These are phyloP conservation scores for Chaetophractus vellerosus DNA, from an alignment of 2,797 vertebrate genomes.

Conservation along the genomic window DNA sequence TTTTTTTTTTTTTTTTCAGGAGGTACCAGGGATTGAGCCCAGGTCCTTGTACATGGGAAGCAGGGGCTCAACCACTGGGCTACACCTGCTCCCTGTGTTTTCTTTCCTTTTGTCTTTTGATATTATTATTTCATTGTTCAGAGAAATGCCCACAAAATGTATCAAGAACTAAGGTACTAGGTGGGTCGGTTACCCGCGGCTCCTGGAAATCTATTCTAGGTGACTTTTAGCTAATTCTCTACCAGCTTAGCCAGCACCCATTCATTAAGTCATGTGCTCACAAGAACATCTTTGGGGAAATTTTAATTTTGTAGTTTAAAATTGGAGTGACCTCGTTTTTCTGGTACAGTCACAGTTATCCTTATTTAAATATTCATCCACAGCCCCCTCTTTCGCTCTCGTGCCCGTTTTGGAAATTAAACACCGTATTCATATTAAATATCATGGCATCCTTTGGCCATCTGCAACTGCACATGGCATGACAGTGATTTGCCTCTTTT, in stretches of 20 bases:
- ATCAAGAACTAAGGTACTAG: neutral
- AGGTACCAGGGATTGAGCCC: too few species aligned
- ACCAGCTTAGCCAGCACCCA: neutral
- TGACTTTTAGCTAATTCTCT: neutral
- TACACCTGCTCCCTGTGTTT: neutral
- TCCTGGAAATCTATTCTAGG: neutral
- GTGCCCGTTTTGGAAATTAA: slow-evolving; percentile 42
- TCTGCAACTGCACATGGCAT: neutral
- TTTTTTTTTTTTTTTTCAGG: neutral
- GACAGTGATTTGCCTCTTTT: slow-evolving; percentile 23
- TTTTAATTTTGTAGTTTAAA: slow-evolving; percentile 15
- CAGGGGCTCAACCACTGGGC: too few species aligned
- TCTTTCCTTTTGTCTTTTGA: neutral
- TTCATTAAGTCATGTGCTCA: neutral
- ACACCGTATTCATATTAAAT: neutral
- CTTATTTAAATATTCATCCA: neutral
- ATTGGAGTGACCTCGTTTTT: neutral
- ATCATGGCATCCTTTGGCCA: neutral
- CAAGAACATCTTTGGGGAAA: neutral
- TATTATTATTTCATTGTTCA: neutral
- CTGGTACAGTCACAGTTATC: neutral
- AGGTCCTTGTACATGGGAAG: too few species aligned
- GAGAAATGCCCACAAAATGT: slow-evolving; percentile 13
- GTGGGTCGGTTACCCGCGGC: neutral
- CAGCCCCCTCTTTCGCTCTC: neutral